phyloP scores from a whole-genome alignment of 1,140 invertebrate genomes.

The Drosophila truncata region DNA sequence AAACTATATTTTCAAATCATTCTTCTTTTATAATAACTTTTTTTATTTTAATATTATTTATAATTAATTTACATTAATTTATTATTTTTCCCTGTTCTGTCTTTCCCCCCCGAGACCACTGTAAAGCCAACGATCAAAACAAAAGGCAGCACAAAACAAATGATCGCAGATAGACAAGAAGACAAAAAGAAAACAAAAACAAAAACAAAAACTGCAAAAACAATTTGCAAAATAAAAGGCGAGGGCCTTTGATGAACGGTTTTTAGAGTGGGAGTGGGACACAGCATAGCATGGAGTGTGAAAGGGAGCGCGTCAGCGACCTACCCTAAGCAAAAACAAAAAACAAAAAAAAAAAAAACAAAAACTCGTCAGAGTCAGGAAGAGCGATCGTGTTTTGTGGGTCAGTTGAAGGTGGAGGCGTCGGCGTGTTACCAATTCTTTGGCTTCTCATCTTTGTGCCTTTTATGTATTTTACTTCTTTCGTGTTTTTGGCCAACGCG shows the following conservation, averaged over 20 bases:
- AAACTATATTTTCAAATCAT: background rate
- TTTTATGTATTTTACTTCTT: slow-evolving; percentile 3
- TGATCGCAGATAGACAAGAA: slow-evolving; percentile 11
- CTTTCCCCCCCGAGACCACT: slow-evolving; percentile 20
- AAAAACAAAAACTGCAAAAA: slow-evolving; percentile 23
- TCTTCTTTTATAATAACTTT: background rate
- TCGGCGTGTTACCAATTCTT: slow-evolving; percentile 67
- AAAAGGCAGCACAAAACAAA: slow-evolving; percentile 55
- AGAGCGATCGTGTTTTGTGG: slow-evolving; percentile 35
- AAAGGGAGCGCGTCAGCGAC: slow-evolving; percentile 10
- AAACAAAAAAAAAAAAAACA: slow-evolving; percentile 4
- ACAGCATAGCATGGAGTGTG: background rate
- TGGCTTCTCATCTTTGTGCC: slow-evolving; percentile 31
- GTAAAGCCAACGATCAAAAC: slow-evolving; percentile 53
- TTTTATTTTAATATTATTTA: background rate
- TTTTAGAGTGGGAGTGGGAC: slow-evolving; percentile 17
- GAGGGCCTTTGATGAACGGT: slow-evolving; percentile 41
- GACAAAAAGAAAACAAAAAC: slow-evolving; percentile 9
- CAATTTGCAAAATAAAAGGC: slow-evolving; percentile 53
- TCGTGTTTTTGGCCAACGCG: slow-evolving; percentile 39
- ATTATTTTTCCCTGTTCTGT: background rate
- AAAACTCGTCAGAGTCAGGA: slow-evolving; percentile 25
- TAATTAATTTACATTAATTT: background rate
- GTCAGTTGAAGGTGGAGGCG: slow-evolving; percentile 49
- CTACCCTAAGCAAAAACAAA: slow-evolving; percentile 31